These are phyloP conservation scores for Actinernus sp. DNA, from an alignment of 92 coral and sea anemone species.

Conservation along the genomic window DNA sequence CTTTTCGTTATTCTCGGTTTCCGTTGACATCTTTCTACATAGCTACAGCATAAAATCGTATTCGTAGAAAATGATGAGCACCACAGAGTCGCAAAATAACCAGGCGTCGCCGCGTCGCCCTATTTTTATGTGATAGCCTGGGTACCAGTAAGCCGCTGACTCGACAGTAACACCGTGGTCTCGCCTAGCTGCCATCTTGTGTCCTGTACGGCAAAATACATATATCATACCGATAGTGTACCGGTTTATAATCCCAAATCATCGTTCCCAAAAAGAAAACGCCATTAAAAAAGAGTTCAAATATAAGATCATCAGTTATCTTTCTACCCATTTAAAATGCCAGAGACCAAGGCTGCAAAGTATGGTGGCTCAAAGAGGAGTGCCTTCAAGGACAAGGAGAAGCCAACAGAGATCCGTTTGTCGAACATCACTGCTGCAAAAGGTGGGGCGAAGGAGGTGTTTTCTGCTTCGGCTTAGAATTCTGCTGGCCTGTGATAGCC, in stretches of 20 bases:
- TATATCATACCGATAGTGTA: not conserved
- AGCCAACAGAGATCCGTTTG: constrained; percentile 95
- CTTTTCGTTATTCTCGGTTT: not conserved
- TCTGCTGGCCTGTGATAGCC: not conserved
- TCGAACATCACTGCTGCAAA: constrained; percentile 96
- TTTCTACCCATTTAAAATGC: constrained; percentile 62
- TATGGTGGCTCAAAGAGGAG: constrained; percentile 44
- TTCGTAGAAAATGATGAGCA: not conserved
- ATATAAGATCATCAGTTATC: not conserved
- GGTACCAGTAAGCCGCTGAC: not conserved
- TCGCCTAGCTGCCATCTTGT: not conserved
- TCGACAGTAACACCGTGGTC: not conserved
- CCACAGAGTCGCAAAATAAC: not conserved
- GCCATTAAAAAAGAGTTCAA: not conserved
- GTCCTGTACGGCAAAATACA: not conserved
- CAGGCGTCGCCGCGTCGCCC: too few species aligned
- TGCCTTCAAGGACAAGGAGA: constrained; percentile 95
- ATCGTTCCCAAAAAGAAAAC: not conserved
- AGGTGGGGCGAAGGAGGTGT: constrained; percentile 45
- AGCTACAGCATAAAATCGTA: not conserved
- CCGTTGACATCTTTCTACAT: constrained; percentile 10
- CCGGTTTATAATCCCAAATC: constrained; percentile 26
- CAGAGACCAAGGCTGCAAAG: constrained; percentile 68
- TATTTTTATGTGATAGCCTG: too few species aligned
- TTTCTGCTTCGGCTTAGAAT: not conserved